Evolutionary conservation across 2,888 invertebrate species (phyloP).

Genomic region (Pinctada fucata): DNA sequence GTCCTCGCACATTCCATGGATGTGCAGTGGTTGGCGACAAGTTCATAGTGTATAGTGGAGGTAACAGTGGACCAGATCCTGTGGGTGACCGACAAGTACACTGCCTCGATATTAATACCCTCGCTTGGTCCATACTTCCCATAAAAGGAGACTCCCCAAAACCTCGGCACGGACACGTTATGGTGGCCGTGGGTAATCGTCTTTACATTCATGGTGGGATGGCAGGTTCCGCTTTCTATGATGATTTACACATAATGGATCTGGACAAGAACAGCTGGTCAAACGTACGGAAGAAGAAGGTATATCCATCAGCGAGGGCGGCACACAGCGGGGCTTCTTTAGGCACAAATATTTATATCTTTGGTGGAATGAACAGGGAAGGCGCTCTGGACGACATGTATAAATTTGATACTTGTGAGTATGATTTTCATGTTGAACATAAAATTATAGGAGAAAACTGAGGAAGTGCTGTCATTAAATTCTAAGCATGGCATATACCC

Average conservation of each 20-base stretch:
- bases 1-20: constrained; percentile 73
- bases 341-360: constrained; percentile 68
- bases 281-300: constrained; percentile 66
- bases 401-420: constrained; percentile 71
- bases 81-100: constrained; percentile 74
- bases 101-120: constrained; percentile 63
- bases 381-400: constrained; percentile 75
- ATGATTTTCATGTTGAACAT: background rate
- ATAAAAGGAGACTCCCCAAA: constrained; percentile 72
- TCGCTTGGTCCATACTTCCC: constrained; percentile 68
- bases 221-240: constrained; percentile 73
- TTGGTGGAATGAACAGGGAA: constrained; percentile 75
- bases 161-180: constrained; percentile 75
- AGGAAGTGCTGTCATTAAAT: no score
- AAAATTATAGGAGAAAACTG: no score
- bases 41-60: constrained; percentile 75
- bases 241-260: constrained; percentile 74
- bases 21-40: constrained; percentile 65
- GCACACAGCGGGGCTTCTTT: constrained; percentile 71
- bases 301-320: constrained; percentile 70
- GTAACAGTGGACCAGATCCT: constrained; percentile 72
- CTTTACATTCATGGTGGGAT: constrained; percentile 76
- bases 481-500: background rate
- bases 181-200: constrained; percentile 67
- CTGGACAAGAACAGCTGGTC: constrained; percentile 68